Base-by-base conservation (phyloP, 1,140 invertebrate genomes). In the Atta texana region DNA sequence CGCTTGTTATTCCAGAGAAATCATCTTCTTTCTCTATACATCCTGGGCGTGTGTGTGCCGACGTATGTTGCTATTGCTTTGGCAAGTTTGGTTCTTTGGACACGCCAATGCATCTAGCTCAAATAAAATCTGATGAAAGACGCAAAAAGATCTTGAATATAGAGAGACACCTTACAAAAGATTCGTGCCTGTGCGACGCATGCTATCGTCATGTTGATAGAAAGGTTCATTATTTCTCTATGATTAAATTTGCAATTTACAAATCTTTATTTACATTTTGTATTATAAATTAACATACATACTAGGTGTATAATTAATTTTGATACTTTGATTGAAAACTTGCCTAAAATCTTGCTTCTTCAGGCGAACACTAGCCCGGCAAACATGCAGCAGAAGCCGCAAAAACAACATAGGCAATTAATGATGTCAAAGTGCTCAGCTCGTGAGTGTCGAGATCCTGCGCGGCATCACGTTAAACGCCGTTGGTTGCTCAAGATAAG, bases 1-100 rank as follows among this genome's bases (percentile, higher is more conserved):
- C 97, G 86, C 96, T 98, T 82, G 97, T 98, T 14, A 98, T 98
- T 88, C 97, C 97, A 18, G 97, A 98, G 94, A 98, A 98, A 94
- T 97, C 97, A 18, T 98, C 97, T 2, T 98, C 97, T 0, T 98
- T 98, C 93, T 97, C 97, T 84, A 98, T 98, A 89, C 97, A 98
- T 95, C 97, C 97, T 0, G 97, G 96, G 2, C 94, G 97, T 14
- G 92, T 97, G 3, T 98, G 97, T 92, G 96, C 97, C 89, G 97
- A 98, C 93, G 97, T 98, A 87, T 98, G 98, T 92, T 97, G 97
- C 89, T 98, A 98, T 91, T 98, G 98, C 91, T 97, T 97, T 88
- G 97, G 97, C 10, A 98, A 98, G 93, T 98, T 98, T 89, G 97
- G 97, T 0, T 96, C 97, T 0, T 96, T 98, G 71, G 98, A 98